A percentile compares a stretch with the other conserved stretches of the same genome.
These are phyloP conservation scores for Oasisia sp. DNA, from an alignment of 2,888 invertebrate genomes.

Conservation along the genomic window DNA sequence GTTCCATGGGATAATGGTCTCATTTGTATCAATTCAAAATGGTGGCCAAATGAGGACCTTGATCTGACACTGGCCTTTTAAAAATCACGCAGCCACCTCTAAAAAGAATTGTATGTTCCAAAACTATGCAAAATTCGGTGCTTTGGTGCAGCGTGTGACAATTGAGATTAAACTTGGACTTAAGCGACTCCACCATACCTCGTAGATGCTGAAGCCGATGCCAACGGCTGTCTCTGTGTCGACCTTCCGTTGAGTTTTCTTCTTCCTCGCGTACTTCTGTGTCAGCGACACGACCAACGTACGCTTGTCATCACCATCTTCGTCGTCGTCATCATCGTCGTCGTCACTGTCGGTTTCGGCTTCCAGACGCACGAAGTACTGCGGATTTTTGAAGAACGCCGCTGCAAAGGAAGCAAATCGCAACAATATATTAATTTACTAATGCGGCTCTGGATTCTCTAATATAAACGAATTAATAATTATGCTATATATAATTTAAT, in stretches of 20 bases:
- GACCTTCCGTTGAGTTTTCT: constrained; percentile 19
- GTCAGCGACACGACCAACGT: constrained; percentile 93
- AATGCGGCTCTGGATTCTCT: background rate
- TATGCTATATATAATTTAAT: too few species aligned
- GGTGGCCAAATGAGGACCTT: too few species aligned
- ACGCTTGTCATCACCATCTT: constrained; percentile 70
- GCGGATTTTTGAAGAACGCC: constrained; percentile 54
- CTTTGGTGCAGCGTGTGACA: too few species aligned
- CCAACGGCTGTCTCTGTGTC: constrained; percentile 28
- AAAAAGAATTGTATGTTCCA: too few species aligned
- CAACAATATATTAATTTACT: background rate
- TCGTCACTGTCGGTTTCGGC: constrained; percentile 28
- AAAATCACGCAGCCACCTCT: too few species aligned
- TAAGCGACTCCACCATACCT: constrained; percentile 25
- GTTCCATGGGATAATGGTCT: too few species aligned
- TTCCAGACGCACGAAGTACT: constrained; percentile 53
- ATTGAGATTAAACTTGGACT: too few species aligned
- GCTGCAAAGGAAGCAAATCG: constrained; percentile 27
- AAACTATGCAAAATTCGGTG: too few species aligned
- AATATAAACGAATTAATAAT: too few species aligned
- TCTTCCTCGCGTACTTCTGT: constrained; percentile 73
- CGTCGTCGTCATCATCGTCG: constrained; percentile 22
- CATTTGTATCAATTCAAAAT: too few species aligned
- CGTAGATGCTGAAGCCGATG: constrained; percentile 39
- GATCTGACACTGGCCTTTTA: too few species aligned